Evolutionary conservation across 1,140 invertebrate species (phyloP), one percentile per base, ranked within the genome.

Genomic region (Nylanderia fulva): DNA sequence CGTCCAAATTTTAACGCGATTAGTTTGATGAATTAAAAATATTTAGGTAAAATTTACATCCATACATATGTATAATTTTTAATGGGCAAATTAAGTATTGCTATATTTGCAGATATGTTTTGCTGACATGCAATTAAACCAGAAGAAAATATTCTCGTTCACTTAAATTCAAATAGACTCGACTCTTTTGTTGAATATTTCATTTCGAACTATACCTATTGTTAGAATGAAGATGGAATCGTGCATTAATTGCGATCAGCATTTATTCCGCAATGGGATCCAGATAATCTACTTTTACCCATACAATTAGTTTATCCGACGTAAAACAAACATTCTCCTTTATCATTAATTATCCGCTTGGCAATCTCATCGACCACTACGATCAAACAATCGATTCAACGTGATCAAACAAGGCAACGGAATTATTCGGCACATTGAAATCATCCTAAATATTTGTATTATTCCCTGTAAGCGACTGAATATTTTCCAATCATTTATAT

Each of bases 271-370:
- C 27, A 15, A 15, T 24, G 64, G 42, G 66, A 58, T 58, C 7
- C 52, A 42, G 77, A 82, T 82, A 82, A 77, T 66, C 24, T 42
- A 84, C 60, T 56, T 83, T 42, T 27, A 15, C 13, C 24, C 60
- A 33, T 54, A 79, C 48, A 48, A 63, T 33, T 74, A 66, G 42
- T 84, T 84, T 36, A 36, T 18, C 33, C 18, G 39, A 56, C 27
- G 42, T 29, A 63, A 76, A 77, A 77, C 45, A 66, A 84, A 84
- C 61, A 71, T 72, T 58, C 77, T 71, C 66, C 66, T 82, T 82
- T 72, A 82, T 82, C 77, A 82, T 82, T 82, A 82, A 82, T 71
- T 82, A 71, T 39, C 36, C 39, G 77, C 24, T 71, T 56, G 64
- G n/a, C 77, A 82, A 82, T 82, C 77, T 82, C 77, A 58, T 72